These are phyloP conservation scores for Australoheros facetus DNA, from an alignment of 2,797 vertebrate species.

Conservation along the genomic window DNA sequence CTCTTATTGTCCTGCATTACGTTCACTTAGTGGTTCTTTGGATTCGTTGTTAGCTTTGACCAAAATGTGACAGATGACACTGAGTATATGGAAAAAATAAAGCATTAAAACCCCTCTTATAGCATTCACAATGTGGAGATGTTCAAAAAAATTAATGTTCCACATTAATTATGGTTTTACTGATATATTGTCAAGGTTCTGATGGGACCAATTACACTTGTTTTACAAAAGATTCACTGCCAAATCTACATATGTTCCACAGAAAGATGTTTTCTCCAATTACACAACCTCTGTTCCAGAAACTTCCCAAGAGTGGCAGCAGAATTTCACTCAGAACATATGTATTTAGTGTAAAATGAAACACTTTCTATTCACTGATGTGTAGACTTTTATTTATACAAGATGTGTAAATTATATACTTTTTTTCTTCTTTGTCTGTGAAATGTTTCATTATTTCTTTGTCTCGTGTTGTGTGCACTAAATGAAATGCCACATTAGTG, in stretches of 20 bases:
- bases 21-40: neutral
- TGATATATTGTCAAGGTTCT: neutral
- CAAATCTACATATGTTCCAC: neutral
- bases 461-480: conserved; percentile 63
- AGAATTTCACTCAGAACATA: conserved; percentile 44
- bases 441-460: conserved; percentile 70
- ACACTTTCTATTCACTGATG: conserved; percentile 60
- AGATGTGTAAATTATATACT: conserved; percentile 75
- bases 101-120: neutral
- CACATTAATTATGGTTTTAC: neutral
- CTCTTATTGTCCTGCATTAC: neutral
- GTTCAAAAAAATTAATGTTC: neutral
- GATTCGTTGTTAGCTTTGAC: neutral
- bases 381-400: conserved; percentile 77
- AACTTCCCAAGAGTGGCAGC: conserved; percentile 17
- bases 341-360: conserved; percentile 66
- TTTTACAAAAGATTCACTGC: neutral
- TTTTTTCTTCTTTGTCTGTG: conserved; percentile 69
- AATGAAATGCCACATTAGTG: conserved; percentile 66
- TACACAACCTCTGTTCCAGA: conserved; percentile 4
- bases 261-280: conserved; percentile 16
- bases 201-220: conserved; percentile 7
- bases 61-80: neutral
- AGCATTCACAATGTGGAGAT: neutral
- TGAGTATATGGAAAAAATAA: neutral